Percentiles rank a stretch among this genome's conserved stretches.
Conservation (phyloP, 1,140 invertebrate genomes). For the Megalonaias nervosa region DNA sequence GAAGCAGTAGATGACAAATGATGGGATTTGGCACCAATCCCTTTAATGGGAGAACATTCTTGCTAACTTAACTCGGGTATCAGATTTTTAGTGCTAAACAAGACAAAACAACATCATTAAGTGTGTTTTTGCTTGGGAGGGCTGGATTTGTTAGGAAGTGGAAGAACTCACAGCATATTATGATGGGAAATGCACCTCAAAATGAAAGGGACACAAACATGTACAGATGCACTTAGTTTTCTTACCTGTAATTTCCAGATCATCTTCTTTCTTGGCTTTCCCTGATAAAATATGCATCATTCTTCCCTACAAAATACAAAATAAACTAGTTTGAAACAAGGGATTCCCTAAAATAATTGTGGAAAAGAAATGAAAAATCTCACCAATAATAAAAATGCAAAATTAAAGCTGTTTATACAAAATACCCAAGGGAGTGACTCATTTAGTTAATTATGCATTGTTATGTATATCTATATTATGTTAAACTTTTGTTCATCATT, state of each 20-base stretch:
- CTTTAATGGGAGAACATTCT: no score
- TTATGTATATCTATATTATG: neutral
- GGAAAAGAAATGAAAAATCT: neutral
- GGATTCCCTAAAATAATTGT: neutral
- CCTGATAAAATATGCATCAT: constrained; percentile 95
- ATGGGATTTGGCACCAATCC: no score
- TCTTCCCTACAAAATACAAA: constrained; percentile 77
- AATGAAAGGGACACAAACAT: no score
- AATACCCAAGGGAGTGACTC: neutral
- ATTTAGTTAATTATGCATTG: neutral
- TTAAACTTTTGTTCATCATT: neutral
- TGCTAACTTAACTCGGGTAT: no score
- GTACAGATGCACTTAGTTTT: neutral
- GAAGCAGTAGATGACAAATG: no score
- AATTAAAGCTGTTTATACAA: neutral
- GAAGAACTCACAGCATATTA: no score
- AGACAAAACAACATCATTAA: no score
- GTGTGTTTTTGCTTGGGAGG: no score
- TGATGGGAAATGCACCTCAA: no score
- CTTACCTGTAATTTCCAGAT: constrained; percentile 62
- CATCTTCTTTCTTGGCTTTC: constrained; percentile 79
- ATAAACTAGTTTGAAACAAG: neutral
- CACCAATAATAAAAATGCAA: neutral
- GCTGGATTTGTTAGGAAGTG: no score
- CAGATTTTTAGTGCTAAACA: no score